These are phyloP conservation scores for Cichlasoma orientale DNA, from an alignment of 2,797 vertebrate species.

Conservation along the genomic window DNA sequence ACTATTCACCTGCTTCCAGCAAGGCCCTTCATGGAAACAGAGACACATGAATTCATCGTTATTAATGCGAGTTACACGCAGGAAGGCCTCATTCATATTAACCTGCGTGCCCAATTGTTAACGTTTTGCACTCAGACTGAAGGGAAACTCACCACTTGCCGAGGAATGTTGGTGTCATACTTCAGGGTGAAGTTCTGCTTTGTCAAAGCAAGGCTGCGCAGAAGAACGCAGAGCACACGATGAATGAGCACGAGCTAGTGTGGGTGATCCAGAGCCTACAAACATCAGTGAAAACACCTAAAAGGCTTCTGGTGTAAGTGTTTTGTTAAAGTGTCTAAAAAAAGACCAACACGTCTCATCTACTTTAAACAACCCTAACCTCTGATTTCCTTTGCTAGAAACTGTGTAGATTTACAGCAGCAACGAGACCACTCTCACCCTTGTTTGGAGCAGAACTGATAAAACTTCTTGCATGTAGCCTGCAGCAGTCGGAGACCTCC, in stretches of 20 bases:
- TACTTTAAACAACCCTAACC: no score
- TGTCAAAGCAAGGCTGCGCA: constrained; percentile 82
- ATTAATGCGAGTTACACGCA: background rate
- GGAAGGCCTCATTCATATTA: background rate
- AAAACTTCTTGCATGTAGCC: constrained; percentile 88
- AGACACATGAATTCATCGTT: background rate
- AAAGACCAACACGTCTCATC: background rate
- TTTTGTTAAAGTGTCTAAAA: no score
- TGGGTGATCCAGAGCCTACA: background rate
- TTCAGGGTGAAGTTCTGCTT: constrained; percentile 89
- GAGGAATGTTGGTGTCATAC: constrained; percentile 88
- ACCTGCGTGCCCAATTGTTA: background rate
- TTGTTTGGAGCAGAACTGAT: constrained; percentile 87
- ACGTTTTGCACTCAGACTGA: background rate
- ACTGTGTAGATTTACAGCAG: background rate
- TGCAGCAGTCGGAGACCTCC: constrained; percentile 86
- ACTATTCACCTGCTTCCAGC: constrained; percentile 85
- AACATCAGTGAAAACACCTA: background rate
- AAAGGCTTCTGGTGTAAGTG: background rate
- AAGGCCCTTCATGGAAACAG: constrained; percentile 76
- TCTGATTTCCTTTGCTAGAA: background rate
- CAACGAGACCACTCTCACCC: constrained; percentile 72
- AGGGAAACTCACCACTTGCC: constrained; percentile 83
- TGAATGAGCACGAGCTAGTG: background rate
- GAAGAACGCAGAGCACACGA: background rate